Percentiles rank a stretch among this genome's conserved stretches.
phyloP scores from a whole-genome alignment of 64 coral and sea anemone genomes.

The Dendrophyllia cribrosa region DNA sequence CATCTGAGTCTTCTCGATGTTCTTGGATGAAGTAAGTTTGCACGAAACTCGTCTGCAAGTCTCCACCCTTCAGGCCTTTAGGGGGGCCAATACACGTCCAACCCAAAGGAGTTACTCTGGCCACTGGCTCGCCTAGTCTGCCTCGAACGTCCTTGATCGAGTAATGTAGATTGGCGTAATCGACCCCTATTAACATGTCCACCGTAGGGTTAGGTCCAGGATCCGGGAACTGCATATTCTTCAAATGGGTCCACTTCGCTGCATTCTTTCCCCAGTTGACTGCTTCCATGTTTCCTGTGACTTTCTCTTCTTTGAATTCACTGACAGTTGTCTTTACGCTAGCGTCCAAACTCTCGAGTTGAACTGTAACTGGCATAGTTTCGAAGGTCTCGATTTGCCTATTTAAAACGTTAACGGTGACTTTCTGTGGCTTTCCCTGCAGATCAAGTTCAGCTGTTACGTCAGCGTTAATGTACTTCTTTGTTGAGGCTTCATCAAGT shows the following conservation, averaged over 20 bases:
- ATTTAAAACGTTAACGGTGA: conserved; percentile 56
- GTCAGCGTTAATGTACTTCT: conserved; percentile 50
- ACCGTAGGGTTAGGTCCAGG: background rate
- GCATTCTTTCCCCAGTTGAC: conserved; percentile 8
- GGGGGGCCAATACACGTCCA: conserved; percentile 41
- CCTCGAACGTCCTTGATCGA: conserved; percentile 63
- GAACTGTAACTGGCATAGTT: conserved; percentile 30
- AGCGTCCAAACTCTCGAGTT: conserved; percentile 56
- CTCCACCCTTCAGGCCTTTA: background rate
- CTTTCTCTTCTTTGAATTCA: conserved; percentile 41
- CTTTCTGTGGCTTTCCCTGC: conserved; percentile 2
- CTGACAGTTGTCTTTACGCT: background rate
- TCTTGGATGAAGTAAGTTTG: conserved; percentile 31
- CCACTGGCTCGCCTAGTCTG: conserved; percentile 45
- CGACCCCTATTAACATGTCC: conserved; percentile 55
- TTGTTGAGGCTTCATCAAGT: conserved; percentile 15
- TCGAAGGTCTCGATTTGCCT: conserved; percentile 50
- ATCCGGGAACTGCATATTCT: conserved; percentile 15
- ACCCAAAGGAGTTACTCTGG: conserved; percentile 45
- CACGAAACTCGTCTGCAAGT: conserved; percentile 39
- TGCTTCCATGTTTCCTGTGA: conserved; percentile 61
- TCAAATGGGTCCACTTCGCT: conserved; percentile 58
- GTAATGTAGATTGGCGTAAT: conserved; percentile 53
- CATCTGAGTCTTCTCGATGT: background rate
- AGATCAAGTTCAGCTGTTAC: conserved; percentile 34